Conservation (phyloP, 1,140 invertebrate genomes). For the Ganaspis sp. region DNA sequence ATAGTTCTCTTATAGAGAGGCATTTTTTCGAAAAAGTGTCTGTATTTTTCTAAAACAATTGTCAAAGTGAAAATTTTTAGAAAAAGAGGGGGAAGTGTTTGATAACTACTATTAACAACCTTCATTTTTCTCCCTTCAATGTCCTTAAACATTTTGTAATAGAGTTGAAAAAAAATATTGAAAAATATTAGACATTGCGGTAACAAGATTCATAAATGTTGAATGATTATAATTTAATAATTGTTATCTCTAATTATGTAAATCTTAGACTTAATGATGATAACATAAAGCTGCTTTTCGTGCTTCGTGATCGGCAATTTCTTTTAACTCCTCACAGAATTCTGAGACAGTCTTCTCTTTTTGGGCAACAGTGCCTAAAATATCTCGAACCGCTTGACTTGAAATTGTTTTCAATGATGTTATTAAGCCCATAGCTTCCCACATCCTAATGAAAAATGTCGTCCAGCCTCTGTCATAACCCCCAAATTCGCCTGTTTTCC, state of each 20-base stretch:
- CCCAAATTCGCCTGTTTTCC: constrained; percentile 86
- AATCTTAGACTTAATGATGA: constrained; percentile 48
- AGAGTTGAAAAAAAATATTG: too few relatives aligned
- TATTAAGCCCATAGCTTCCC: constrained; percentile 80
- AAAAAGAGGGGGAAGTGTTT: too few relatives aligned
- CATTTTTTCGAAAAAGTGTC: too few relatives aligned
- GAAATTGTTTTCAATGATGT: constrained; percentile 80
- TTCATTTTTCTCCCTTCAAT: too few relatives aligned
- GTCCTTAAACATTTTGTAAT: too few relatives aligned
- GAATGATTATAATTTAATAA: too few relatives aligned
- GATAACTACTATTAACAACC: too few relatives aligned
- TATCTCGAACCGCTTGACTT: constrained; percentile 78
- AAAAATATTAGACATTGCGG: too few relatives aligned
- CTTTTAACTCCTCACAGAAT: constrained; percentile 51
- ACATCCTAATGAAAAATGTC: constrained; percentile 82
- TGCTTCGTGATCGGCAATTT: constrained; percentile 52
- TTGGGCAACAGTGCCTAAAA: constrained; percentile 71
- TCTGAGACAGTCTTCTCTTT: constrained; percentile 55
- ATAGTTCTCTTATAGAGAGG: too few relatives aligned
- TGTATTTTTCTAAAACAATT: too few relatives aligned
- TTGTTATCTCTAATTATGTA: neutral
- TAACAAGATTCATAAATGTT: too few relatives aligned
- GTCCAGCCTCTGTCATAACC: constrained; percentile 81
- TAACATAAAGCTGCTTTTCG: constrained; percentile 50
- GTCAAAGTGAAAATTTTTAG: too few relatives aligned